Evolutionary conservation across 2,888 invertebrate genomes (phyloP).

Genomic region (Drosophila austrosaltans): DNA sequence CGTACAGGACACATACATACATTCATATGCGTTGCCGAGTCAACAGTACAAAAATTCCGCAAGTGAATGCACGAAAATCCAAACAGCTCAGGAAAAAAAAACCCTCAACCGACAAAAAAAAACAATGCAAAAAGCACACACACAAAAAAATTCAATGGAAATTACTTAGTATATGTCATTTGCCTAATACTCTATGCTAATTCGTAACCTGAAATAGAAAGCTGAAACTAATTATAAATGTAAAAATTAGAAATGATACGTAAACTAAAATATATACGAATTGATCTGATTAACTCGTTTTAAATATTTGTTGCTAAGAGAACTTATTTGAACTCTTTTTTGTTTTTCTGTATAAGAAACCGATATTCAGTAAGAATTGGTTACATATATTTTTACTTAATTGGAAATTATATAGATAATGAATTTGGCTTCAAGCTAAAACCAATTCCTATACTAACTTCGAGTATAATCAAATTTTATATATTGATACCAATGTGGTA

Average conservation of each 20-base stretch:
- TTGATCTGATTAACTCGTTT: too few species aligned
- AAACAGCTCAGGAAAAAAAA: constrained; percentile 60
- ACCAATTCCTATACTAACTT: too few species aligned
- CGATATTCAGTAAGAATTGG: too few species aligned
- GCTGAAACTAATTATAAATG: background rate
- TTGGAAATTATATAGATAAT: too few species aligned
- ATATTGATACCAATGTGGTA: too few species aligned
- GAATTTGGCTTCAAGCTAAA: too few species aligned
- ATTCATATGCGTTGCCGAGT: constrained; percentile 77
- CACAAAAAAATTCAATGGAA: background rate
- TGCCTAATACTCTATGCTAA: background rate
- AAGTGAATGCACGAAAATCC: constrained; percentile 77
- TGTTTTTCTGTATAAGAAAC: too few species aligned
- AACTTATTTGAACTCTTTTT: too few species aligned
- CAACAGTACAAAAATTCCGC: constrained; percentile 76
- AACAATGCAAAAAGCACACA: constrained; percentile 16
- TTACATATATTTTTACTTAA: too few species aligned
- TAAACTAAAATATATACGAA: too few species aligned
- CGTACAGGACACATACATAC: constrained; percentile 47
- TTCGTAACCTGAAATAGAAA: background rate
- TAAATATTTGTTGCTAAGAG: too few species aligned
- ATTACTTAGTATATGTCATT: constrained; percentile 4
- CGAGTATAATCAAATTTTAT: too few species aligned
- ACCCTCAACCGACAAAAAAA: constrained; percentile 17
- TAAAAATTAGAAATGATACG: background rate